Percentiles rank a stretch among this genome's conserved stretches.
phyloP scores from a whole-genome alignment of 1,140 invertebrate genomes.

The Lasioglossum baleicum region DNA sequence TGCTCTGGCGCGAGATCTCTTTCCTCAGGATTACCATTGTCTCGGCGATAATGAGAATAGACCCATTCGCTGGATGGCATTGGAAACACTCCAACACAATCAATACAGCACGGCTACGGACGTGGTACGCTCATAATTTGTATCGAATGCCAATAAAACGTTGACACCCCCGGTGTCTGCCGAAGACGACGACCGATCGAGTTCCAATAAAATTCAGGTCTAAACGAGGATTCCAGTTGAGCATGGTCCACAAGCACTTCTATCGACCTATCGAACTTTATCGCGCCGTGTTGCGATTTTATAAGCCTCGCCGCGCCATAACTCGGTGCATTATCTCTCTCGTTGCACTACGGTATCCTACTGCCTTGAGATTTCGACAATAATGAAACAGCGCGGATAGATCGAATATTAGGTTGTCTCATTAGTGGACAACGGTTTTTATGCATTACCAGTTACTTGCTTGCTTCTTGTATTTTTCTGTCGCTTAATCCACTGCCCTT shows the following conservation, averaged over 20 bases:
- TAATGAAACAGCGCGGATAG: not conserved
- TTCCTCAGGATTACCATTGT: constrained; percentile 97
- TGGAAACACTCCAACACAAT: constrained; percentile 91
- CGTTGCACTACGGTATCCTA: not conserved
- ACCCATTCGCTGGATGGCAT: constrained; percentile 97
- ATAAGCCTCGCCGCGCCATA: not conserved
- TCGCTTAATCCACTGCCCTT: too few relatives aligned
- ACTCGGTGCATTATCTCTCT: not conserved
- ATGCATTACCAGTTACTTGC: too few relatives aligned
- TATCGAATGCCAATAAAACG: constrained; percentile 6
- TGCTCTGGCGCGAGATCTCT: constrained; percentile 93
- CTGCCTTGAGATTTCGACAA: not conserved
- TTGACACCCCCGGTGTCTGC: not conserved
- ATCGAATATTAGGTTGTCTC: too few relatives aligned
- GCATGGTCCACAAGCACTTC: not conserved
- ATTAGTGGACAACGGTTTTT: too few relatives aligned
- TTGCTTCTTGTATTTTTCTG: too few relatives aligned
- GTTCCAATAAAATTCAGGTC: not conserved
- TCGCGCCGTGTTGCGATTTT: not conserved
- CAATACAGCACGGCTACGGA: constrained; percentile 90
- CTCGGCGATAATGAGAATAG: constrained; percentile 96
- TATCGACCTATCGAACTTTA: not conserved
- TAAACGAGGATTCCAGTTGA: not conserved
- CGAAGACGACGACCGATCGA: not conserved
- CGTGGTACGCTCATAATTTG: constrained; percentile 83